Evolutionary conservation across 2,113 vertebrate species (phyloP), one percentile per base, ranked within the genome.

Genomic region (Cepphus grylle): DNA sequence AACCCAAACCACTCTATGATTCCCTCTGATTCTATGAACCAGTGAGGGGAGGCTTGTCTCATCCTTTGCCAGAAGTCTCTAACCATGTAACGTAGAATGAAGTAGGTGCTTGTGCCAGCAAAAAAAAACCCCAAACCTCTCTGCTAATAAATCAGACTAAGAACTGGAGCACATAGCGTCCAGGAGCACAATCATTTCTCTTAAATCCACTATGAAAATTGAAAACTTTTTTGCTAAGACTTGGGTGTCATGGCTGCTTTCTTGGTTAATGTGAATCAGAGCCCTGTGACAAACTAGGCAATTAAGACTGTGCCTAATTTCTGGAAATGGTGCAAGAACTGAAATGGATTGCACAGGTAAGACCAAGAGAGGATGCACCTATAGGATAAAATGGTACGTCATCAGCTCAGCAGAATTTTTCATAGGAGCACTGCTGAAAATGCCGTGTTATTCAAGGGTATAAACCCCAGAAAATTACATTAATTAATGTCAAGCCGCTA

Each of bases 1-100:
- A 65, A 42, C 12, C 62, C 62, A 42, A 65, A 14, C 18, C 62
- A 21, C 29, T 13, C 26, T 6, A 30, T 65, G 38, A 30, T 65
- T 29, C 38, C 42, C 4, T 65, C 20, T 7, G 62, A 20, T 40
- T 40, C 40, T 42, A 42, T 9, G 8, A 88, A 5, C 8, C 1
- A 0, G 3, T 14, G 11, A 36, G 3, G 2, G 2, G 36, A 85
- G 4, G 10, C 11, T 25, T 58, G 29, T 26, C 22, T 55, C 4
- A 2, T 36, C 17, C 13, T 36, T 76, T 69, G 5, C 13, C 52
- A 55, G 47, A 84, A 91, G 34, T 36, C 18, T 78, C 16, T 3
- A 87, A 56, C 5, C 23, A 52, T 5, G 15, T 20, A 52, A 12
- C 23, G 69, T 0, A 78, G 59, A 89, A 86, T 15, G 14, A 87